phyloP scores from a whole-genome alignment of 53 echinoderm and acorn worm species.

The Crossaster papposus region DNA sequence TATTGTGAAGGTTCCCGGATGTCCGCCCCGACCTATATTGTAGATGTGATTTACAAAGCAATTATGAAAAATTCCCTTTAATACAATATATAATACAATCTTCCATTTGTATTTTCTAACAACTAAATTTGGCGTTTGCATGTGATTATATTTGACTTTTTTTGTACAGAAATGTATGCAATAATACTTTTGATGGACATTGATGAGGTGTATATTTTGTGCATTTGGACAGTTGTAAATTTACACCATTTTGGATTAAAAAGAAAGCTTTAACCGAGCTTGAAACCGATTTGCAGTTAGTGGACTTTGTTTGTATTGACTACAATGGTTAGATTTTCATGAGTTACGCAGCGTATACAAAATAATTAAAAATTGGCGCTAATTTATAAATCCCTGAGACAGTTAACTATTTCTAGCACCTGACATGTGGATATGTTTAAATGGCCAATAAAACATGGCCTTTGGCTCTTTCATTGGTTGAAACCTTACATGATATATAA shows the following conservation, averaged over 20 bases:
- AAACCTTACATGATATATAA: too few relatives aligned
- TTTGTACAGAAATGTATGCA: conserved; percentile 4
- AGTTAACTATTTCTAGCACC: too few relatives aligned
- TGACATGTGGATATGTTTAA: too few relatives aligned
- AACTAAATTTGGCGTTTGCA: neutral
- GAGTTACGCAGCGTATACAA: too few relatives aligned
- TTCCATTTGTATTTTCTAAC: neutral
- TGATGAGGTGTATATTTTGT: conserved; percentile 12
- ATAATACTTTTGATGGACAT: neutral
- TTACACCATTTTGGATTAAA: conserved; percentile 18
- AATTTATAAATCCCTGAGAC: too few relatives aligned
- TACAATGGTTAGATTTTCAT: neutral
- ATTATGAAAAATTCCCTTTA: neutral
- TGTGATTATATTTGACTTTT: neutral
- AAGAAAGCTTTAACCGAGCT: neutral
- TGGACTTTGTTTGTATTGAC: neutral
- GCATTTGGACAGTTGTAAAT: neutral
- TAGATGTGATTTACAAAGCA: too few relatives aligned
- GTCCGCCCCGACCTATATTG: too few relatives aligned
- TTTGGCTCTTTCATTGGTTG: too few relatives aligned
- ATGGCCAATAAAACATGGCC: too few relatives aligned
- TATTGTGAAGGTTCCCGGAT: too few relatives aligned
- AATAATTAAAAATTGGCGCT: too few relatives aligned
- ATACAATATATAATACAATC: neutral
- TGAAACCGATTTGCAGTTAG: neutral